A percentile compares a stretch with the other conserved stretches of the same genome.
phyloP scores from a whole-genome alignment of 2,797 vertebrate genomes.

The Amblyraja radiata region DNA sequence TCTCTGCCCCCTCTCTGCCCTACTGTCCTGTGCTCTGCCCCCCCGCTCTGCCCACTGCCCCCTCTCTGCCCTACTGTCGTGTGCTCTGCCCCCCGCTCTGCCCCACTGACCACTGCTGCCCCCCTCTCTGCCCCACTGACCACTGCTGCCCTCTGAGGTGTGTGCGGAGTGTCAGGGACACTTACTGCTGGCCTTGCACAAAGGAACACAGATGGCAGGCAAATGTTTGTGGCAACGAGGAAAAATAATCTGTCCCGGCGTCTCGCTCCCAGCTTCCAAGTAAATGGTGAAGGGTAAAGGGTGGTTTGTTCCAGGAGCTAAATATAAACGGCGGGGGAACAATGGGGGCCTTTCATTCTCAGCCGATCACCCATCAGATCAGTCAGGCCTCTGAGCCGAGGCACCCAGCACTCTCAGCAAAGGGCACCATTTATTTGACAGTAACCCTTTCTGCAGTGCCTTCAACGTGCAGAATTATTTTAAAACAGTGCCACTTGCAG shows the following conservation, averaged over 20 bases:
- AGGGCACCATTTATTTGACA: not conserved
- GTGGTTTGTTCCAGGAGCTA: slow-evolving; percentile 8
- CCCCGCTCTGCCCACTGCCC: too few species aligned
- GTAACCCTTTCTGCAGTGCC: not conserved
- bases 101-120: too few species aligned
- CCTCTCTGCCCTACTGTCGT: too few species aligned
- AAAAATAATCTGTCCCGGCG: not conserved
- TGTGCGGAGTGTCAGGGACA: not conserved
- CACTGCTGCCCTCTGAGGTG: not conserved
- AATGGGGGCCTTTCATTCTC: not conserved
- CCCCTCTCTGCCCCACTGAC: not conserved
- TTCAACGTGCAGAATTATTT: not conserved
- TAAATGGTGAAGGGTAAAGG: slow-evolving; percentile 2
- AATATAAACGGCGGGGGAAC: not conserved
- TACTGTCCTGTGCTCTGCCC: too few species aligned
- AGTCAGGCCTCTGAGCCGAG: not conserved
- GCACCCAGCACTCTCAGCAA: not conserved
- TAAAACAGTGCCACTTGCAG: not conserved
- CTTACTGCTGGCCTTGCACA: not conserved
- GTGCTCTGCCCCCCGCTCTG: too few species aligned
- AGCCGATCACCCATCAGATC: not conserved
- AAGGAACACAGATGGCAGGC: not conserved
- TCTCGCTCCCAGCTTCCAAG: not conserved
- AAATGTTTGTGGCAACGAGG: not conserved
- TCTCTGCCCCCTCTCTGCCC: too few species aligned